Evolutionary conservation across 2,797 vertebrate genomes (phyloP).

Genomic region (Lemur catta): DNA sequence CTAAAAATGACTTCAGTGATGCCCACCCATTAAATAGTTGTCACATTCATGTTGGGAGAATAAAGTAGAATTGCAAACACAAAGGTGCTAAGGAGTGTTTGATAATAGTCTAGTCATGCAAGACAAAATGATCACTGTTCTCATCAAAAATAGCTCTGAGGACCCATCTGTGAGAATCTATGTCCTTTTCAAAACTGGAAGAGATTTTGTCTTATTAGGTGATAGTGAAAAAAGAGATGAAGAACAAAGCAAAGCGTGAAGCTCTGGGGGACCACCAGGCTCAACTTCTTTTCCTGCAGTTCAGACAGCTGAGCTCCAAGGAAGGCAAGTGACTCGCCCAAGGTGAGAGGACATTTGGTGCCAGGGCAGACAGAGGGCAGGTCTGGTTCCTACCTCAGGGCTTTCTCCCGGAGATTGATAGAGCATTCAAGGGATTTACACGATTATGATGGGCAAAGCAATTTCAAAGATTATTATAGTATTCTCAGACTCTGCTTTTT

Average conservation of each 20-base stretch:
- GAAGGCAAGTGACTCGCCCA: neutral
- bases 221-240: neutral
- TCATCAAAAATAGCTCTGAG: accelerated
- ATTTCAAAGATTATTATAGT: neutral
- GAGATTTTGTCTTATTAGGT: neutral
- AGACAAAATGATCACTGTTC: neutral
- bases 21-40: neutral
- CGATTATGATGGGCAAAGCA: neutral
- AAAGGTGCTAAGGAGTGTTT: neutral
- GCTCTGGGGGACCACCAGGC: too few relatives aligned
- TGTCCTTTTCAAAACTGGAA: neutral
- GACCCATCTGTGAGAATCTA: neutral
- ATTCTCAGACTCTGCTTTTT: neutral
- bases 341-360: accelerated
- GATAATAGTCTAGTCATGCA: neutral
- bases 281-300: neutral
- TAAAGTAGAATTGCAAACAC: neutral
- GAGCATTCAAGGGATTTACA: neutral
- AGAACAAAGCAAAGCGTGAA: neutral
- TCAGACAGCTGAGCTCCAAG: neutral
- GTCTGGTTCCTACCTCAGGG: neutral
- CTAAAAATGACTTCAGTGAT: neutral
- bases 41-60: neutral
- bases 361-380: neutral
- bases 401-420: neutral